Conservation (phyloP, 2,888 invertebrate species). For the Pseudococcus jackbeardsleyi region DNA sequence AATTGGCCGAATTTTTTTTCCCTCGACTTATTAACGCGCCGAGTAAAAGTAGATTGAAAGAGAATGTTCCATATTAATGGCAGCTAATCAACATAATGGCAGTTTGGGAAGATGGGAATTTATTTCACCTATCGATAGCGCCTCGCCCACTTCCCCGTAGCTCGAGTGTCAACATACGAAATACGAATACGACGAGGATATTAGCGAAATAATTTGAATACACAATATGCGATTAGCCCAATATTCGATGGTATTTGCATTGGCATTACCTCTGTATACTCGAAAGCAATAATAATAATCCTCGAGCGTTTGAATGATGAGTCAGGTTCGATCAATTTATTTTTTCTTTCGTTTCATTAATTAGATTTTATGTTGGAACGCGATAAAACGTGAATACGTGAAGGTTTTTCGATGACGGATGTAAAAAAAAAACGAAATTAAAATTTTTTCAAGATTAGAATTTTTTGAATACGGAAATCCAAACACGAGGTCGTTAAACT, state of each 20-base stretch:
- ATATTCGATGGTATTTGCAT: conserved; percentile 15
- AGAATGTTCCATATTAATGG: conserved; percentile 47
- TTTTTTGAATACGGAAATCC: no score
- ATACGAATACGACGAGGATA: background rate
- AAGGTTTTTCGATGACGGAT: background rate
- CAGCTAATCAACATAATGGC: conserved; percentile 46
- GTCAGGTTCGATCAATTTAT: conserved; percentile 15
- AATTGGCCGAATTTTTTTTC: background rate
- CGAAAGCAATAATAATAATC: conserved; percentile 20
- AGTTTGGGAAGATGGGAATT: conserved; percentile 1
- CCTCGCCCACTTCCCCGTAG: background rate
- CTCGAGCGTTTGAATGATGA: background rate
- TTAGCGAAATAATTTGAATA: conserved; percentile 38
- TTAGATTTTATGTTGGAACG: background rate
- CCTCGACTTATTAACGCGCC: background rate
- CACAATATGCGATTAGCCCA: background rate
- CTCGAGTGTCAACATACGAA: background rate
- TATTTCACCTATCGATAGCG: conserved; percentile 12
- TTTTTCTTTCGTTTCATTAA: background rate
- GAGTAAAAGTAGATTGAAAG: conserved; percentile 49
- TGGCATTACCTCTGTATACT: background rate
- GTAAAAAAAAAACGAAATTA: background rate
- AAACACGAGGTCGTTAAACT: no score
- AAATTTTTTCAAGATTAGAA: background rate
- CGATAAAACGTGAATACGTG: background rate